Conservation (phyloP, 2,797 vertebrate genomes). For the Lophura swinhoii region DNA sequence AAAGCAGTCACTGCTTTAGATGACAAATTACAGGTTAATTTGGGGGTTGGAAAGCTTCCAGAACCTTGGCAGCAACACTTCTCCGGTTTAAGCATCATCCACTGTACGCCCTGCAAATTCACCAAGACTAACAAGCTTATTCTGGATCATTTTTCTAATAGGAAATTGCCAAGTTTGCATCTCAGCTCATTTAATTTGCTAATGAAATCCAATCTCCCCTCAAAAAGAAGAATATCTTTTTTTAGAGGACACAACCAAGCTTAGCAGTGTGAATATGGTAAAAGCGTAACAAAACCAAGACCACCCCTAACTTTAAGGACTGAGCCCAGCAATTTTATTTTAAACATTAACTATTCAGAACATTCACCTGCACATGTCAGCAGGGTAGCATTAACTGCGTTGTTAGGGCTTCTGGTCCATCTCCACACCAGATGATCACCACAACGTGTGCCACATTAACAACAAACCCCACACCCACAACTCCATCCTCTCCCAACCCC, state of each 20-base stretch:
- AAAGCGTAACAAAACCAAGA: not conserved
- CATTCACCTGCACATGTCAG: not conserved
- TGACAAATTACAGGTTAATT: slow-evolving; percentile 52
- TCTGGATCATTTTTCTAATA: slow-evolving; percentile 13
- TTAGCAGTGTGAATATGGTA: not conserved
- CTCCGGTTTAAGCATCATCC: not conserved
- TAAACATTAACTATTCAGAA: not conserved
- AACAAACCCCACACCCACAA: not conserved
- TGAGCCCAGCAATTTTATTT: not conserved
- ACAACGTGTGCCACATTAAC: rapidly evolving
- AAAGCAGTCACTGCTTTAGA: not conserved
- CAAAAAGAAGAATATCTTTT: not conserved
- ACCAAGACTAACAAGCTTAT: slow-evolving; percentile 8
- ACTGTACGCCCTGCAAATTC: not conserved
- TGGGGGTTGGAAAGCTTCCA: not conserved
- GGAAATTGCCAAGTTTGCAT: slow-evolving; percentile 18
- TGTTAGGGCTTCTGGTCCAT: not conserved
- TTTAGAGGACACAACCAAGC: not conserved
- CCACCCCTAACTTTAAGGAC: not conserved
- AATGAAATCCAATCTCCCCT: slow-evolving; percentile 18
- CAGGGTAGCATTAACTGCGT: rapidly evolving
- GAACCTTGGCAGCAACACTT: not conserved
- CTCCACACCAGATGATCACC: not conserved
- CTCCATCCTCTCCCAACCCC: not conserved
- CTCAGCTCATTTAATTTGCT: slow-evolving; percentile 39